These are phyloP conservation scores for Netta rufina DNA, from an alignment of 2,797 vertebrate genomes.

Conservation along the genomic window DNA sequence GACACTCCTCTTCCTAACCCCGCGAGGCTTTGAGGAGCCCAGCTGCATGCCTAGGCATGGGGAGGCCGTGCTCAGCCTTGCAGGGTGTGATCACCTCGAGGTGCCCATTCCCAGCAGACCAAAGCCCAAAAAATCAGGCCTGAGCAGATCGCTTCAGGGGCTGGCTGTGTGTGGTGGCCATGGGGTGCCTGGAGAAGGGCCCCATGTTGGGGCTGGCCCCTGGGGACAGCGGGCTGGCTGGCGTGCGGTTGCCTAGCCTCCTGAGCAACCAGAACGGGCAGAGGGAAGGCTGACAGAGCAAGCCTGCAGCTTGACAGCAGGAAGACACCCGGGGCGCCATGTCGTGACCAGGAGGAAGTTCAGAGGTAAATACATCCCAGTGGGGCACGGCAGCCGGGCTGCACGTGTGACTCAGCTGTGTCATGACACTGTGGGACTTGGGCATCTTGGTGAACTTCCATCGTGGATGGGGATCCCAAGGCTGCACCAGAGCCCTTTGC, in stretches of 20 bases:
- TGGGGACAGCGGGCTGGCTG: background rate
- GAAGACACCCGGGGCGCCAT: background rate
- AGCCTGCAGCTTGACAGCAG: background rate
- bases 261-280: fast-evolving
- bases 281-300: background rate
- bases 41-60: background rate
- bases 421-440: too few species aligned
- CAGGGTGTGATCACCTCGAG: background rate
- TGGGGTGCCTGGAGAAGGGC: background rate
- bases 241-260: fast-evolving
- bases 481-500: too few species aligned
- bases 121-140: background rate
- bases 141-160: background rate
- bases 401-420: too few species aligned
- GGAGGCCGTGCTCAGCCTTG: background rate
- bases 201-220: fast-evolving
- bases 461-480: too few species aligned
- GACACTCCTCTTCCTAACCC: background rate
- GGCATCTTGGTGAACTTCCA: too few species aligned
- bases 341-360: background rate
- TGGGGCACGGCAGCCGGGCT: background rate
- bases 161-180: background rate
- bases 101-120: too few species aligned
- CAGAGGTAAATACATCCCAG: background rate
- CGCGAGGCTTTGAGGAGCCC: background rate